These are phyloP conservation scores for Boulengeromyrus knoepffleri DNA, from an alignment of 2,113 vertebrate species.

Conservation along the genomic window DNA sequence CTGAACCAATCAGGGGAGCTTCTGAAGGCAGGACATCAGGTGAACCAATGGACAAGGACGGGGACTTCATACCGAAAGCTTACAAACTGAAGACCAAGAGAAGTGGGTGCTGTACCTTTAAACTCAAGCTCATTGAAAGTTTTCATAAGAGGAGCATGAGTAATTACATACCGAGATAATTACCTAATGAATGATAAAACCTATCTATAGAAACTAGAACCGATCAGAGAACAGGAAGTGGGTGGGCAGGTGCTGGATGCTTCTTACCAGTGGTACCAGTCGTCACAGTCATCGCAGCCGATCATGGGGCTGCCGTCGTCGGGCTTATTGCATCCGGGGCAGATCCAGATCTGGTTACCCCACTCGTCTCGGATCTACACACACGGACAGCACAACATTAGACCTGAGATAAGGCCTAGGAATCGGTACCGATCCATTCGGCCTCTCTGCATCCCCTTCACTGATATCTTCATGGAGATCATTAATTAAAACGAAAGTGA, in stretches of 20 bases:
- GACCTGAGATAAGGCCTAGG: neutral
- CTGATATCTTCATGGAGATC: neutral
- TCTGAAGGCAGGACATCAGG: neutral
- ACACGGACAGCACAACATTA: neutral
- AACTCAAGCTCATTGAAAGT: neutral
- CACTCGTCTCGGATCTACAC: constrained; percentile 85
- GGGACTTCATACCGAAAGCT: neutral
- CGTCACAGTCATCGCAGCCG: constrained; percentile 93
- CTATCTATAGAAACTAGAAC: neutral
- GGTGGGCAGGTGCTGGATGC: neutral
- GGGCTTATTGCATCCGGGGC: constrained; percentile 93
- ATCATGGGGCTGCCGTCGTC: constrained; percentile 98
- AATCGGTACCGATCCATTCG: neutral
- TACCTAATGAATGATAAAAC: neutral
- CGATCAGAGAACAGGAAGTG: constrained; percentile 30
- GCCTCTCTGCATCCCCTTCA: neutral
- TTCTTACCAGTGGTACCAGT: constrained; percentile 98
- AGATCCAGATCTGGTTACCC: constrained; percentile 99
- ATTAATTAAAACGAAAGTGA: neutral
- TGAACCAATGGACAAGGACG: neutral
- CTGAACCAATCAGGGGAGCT: neutral
- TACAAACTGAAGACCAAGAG: neutral
- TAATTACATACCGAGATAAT: neutral
- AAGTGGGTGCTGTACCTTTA: neutral
- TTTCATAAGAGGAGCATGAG: neutral